phyloP scores from a whole-genome alignment of 2,797 vertebrate genomes.

The Chaunax sp. region DNA sequence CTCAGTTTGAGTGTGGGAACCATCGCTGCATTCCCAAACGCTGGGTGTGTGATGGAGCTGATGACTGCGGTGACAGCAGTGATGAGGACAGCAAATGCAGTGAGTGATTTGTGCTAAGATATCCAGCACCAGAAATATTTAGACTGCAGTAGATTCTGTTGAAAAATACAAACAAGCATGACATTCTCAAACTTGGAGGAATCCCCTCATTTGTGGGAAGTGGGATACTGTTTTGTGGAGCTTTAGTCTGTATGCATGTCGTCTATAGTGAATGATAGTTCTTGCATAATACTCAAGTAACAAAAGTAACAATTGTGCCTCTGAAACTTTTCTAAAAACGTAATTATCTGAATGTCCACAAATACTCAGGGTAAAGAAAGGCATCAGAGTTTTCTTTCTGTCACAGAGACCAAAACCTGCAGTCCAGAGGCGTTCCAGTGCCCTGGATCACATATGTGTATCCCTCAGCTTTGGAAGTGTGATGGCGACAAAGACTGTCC shows the following conservation, averaged over 20 bases:
- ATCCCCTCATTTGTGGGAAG: neutral
- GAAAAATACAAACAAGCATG: neutral
- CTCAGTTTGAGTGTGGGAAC: constrained; percentile 92
- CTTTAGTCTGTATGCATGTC: neutral
- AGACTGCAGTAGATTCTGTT: neutral
- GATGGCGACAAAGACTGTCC: constrained; percentile 96
- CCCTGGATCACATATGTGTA: constrained; percentile 90
- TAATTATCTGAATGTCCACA: neutral
- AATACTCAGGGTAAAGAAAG: neutral
- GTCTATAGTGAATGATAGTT: too few relatives aligned
- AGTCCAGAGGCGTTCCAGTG: constrained; percentile 91
- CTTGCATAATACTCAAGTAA: too few relatives aligned
- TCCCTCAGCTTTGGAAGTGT: constrained; percentile 92
- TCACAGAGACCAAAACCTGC: constrained; percentile 90
- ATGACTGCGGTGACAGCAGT: constrained; percentile 92
- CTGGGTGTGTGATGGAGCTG: constrained; percentile 95
- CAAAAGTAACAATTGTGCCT: neutral
- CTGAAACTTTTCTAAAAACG: neutral
- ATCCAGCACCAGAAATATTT: neutral
- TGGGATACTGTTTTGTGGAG: neutral
- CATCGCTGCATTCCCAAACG: constrained; percentile 93
- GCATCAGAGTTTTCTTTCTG: neutral
- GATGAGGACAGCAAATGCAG: constrained; percentile 94
- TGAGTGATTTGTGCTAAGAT: constrained; percentile 63
- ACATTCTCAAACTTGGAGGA: neutral